phyloP scores from a whole-genome alignment of 2,888 invertebrate species.

The Aleiodes leptofemur region DNA sequence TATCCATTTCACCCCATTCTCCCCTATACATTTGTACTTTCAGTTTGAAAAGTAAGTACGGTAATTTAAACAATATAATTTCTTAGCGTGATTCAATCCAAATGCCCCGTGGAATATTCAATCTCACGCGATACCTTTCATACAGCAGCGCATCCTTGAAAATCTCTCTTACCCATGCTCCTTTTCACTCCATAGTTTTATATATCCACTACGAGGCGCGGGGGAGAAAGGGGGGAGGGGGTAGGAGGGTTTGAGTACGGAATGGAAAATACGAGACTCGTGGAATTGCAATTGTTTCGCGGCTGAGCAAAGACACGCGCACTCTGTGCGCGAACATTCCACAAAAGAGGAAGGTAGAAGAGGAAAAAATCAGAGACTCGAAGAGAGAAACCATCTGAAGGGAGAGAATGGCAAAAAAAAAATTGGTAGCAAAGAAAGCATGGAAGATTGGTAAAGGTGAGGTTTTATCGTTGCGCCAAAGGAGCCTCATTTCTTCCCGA shows the following conservation, averaged over 20 bases:
- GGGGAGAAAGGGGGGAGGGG: too few relatives aligned
- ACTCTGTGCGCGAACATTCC: conserved; percentile 12
- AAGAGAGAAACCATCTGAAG: not conserved
- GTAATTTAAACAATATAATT: conserved; percentile 34
- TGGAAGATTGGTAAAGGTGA: conserved; percentile 18
- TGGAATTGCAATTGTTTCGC: conserved; percentile 39
- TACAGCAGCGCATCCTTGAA: conserved; percentile 17
- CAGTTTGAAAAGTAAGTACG: not conserved
- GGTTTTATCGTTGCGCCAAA: conserved; percentile 33
- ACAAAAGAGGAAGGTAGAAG: conserved; percentile 24
- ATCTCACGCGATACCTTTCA: conserved; percentile 32
- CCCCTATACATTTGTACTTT: not conserved
- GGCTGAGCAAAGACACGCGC: conserved; percentile 40
- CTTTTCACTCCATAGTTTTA: not conserved
- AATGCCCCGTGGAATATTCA: conserved; percentile 32
- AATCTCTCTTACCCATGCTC: conserved; percentile 16
- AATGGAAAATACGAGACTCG: conserved; percentile 34
- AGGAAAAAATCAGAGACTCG: not conserved
- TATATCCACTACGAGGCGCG: not conserved
- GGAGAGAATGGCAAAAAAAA: not conserved
- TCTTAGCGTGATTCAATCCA: conserved; percentile 28
- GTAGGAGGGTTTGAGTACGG: conserved; percentile 1
- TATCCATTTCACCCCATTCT: too few relatives aligned
- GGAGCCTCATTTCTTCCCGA: conserved; percentile 30
- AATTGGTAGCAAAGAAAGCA: conserved; percentile 3